A percentile compares a stretch with the other conserved stretches of the same genome.
phyloP scores from a whole-genome alignment of 1,140 invertebrate species.

The Plectus sambesii region DNA sequence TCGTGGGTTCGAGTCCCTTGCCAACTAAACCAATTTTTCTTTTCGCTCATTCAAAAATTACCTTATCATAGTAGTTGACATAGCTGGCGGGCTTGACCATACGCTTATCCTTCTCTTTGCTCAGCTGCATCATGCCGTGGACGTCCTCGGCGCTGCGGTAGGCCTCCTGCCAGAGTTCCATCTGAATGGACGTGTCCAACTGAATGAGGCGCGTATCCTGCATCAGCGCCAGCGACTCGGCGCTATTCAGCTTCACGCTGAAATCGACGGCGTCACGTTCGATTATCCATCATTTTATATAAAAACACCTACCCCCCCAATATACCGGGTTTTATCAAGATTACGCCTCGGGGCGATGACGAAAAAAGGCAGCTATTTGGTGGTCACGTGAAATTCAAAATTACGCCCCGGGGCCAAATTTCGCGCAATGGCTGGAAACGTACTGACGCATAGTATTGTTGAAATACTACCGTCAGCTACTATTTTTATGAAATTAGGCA shows the following conservation, averaged over 20 bases:
- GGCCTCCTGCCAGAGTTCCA: slow-evolving; percentile 87
- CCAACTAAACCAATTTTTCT: slow-evolving; percentile 93
- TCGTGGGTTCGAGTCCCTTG: slow-evolving; percentile 96
- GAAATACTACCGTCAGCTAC: no score
- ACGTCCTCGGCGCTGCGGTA: slow-evolving; percentile 42
- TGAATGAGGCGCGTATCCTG: slow-evolving; percentile 86
- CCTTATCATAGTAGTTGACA: slow-evolving; percentile 43
- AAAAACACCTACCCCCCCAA: slow-evolving; percentile 76
- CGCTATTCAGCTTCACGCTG: slow-evolving; percentile 66
- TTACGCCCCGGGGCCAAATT: no score
- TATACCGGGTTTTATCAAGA: no score
- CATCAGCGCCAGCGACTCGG: slow-evolving; percentile 92
- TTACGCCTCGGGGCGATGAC: no score
- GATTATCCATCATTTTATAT: slow-evolving; percentile 59
- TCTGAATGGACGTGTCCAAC: slow-evolving; percentile 85
- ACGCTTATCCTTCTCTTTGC: slow-evolving; percentile 44
- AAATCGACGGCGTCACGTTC: slow-evolving; percentile 60
- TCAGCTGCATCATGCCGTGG: slow-evolving; percentile 42
- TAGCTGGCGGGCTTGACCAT: slow-evolving; percentile 42
- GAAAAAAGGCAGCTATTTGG: no score
- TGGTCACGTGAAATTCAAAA: no score
- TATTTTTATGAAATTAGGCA: no score
- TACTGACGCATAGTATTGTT: no score
- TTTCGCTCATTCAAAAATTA: slow-evolving; percentile 46
- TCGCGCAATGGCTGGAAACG: no score